Percentiles rank a stretch among this genome's conserved stretches.
phyloP scores from a whole-genome alignment of 2,888 invertebrate genomes.

The Caenorhabditis sp. region DNA sequence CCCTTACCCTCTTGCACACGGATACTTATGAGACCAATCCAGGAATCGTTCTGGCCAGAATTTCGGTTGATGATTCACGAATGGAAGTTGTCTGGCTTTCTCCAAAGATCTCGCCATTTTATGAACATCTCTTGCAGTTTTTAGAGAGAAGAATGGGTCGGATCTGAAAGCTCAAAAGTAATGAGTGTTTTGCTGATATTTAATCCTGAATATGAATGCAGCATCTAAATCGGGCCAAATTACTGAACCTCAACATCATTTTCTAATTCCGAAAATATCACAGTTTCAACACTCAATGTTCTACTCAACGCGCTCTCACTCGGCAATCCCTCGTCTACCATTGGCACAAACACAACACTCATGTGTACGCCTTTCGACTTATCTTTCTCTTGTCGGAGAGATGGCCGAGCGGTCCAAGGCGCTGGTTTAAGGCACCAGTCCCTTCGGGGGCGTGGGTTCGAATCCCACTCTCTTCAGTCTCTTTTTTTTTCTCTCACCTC shows the following conservation, averaged over 20 bases:
- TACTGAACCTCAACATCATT: too few species aligned
- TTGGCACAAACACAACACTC: too few species aligned
- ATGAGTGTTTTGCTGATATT: not conserved
- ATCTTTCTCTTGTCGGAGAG: not conserved
- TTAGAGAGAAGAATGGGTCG: slow-evolving; percentile 54
- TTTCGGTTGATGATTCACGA: slow-evolving; percentile 74
- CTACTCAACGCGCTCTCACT: too few species aligned
- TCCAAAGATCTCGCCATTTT: slow-evolving; percentile 56
- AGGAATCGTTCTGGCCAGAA: slow-evolving; percentile 82
- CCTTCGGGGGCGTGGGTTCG: slow-evolving; percentile 92
- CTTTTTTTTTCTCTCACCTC: slow-evolving; percentile 37
- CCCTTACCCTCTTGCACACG: slow-evolving; percentile 66
- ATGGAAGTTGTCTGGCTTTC: slow-evolving; percentile 73
- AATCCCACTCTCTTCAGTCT: slow-evolving; percentile 84
- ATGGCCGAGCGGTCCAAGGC: slow-evolving; percentile 85
- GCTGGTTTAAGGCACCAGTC: slow-evolving; percentile 92
- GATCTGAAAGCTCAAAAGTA: slow-evolving; percentile 58
- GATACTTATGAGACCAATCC: slow-evolving; percentile 73
- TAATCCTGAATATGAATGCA: too few species aligned
- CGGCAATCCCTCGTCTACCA: not conserved
- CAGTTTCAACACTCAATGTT: not conserved
- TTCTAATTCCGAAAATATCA: too few species aligned
- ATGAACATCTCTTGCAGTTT: slow-evolving; percentile 53
- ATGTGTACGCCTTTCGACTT: not conserved
- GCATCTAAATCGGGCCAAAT: too few species aligned